Evolutionary conservation across 2,797 vertebrate genomes (phyloP), one percentile per base, ranked within the genome.

Genomic region (Poeciliopsis infans): DNA sequence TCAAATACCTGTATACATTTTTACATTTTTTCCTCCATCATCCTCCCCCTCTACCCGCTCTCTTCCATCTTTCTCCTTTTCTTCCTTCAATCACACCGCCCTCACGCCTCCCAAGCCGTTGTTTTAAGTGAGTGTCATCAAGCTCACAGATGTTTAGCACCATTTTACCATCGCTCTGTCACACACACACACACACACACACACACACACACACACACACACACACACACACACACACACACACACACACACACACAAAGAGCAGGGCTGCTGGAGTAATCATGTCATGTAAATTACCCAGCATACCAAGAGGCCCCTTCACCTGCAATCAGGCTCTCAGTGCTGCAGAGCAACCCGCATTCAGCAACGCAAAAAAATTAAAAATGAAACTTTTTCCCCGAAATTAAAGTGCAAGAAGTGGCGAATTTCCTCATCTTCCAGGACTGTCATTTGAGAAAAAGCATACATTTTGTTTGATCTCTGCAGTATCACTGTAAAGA

Each of bases 281-380:
- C 92, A 93, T 92, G 89, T 91, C 90, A 91, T 92, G 91, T 90
- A 93, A 93, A 94, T 94, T 93, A 91, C 89, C 89, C 87, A 88
- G 90, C 82, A 91, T 88, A 85, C 89, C 89, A 88, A 91, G 93
- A 91, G 90, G 91, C 91, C 91, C 93, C 91, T 94, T 91, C 92
- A 93, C 90, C 92, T 92, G 93, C 91, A 94, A 94, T 94, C 93
- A 93, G 91, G 76, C 77, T 88, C 86, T 79, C 76, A 2, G 55
- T 83, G 85, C 89, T 88, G 88, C 85, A 86, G 82, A 89, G 79
- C 86, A 83, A 91, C 82, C 85, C 75, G 84, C 80, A 87, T 86
- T 91, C 78, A 90, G 79, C 78, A 74, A n/a, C 25, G 25, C 4
- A 16, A 39, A 66, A 66, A 79, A 75, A 25, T 53, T 87, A 88